Base-by-base conservation (phyloP, 2,888 invertebrate genomes). In the Lycia hirtaria region DNA sequence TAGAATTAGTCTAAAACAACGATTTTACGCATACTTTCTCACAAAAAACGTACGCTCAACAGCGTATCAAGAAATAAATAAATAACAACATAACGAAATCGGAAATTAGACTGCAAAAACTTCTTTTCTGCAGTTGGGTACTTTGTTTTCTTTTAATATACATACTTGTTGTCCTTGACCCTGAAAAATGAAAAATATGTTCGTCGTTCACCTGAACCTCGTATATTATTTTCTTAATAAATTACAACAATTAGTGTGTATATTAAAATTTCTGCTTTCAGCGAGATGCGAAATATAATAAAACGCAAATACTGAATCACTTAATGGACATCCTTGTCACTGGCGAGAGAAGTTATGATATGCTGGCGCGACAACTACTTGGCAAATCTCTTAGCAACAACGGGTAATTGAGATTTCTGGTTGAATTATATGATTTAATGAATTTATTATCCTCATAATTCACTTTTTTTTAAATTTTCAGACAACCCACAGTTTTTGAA, bases 301-400 rank as follows among this genome's bases (percentile, higher is more conserved):
- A 89, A 77, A 75, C 80, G n/a, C 81, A 87, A 68, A 86, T 91
- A 70, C 60, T 91, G 33, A 87, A 87, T 68, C 81, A 88, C 60
- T 63, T 92, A 60, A 87, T 90, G 76, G 85, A 87, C 62, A 80
- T 87, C 60, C 75, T 91, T 51, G 74, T 89, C n/a, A 83, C 81
- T 14, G 73, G 80, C 22, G 79, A 81, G 45, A 83, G 76, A 53
- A 89, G 84, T 67, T 92, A 89, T 60, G 84, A 88, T 69, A 78
- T 71, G 32, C 68, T 85, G 62, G 83, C 85, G 59, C 71, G 81
- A 45, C 71, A 73, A 41, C 60, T 82, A 40, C 65, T 89, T 61
- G 80, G 78, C 62, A 77, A 71, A 60, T 75, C 78, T 61, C 64
- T 61, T 41, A 69, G 60, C 50, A 68, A 73, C 49, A 76, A 78